These are phyloP conservation scores for Camarhynchus parvulus DNA, from an alignment of 2,113 vertebrate species.

Conservation along the genomic window DNA sequence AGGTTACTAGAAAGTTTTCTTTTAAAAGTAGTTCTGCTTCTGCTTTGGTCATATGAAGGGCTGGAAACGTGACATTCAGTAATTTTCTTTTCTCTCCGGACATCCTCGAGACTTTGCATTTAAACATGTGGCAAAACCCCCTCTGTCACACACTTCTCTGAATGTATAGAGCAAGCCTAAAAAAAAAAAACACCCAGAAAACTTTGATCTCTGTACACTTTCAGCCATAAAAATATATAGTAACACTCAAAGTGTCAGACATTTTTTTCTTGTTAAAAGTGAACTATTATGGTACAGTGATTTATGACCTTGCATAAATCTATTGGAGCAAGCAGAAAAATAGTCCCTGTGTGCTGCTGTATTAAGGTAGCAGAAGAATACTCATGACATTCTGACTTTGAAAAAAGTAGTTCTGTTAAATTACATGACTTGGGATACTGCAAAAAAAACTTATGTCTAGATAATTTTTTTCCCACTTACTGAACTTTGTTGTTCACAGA, in stretches of 20 bases:
- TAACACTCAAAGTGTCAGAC: conserved; percentile 74
- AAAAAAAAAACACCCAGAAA: not conserved
- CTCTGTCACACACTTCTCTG: conserved; percentile 72
- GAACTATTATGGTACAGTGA: conserved; percentile 58
- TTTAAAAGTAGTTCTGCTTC: conserved; percentile 60
- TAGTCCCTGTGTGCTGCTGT: not conserved
- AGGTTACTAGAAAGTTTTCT: conserved; percentile 70
- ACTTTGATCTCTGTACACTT: conserved; percentile 79
- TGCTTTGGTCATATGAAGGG: conserved; percentile 65
- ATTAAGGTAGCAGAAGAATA: conserved; percentile 32
- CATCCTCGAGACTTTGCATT: conserved; percentile 47
- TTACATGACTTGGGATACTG: not conserved
- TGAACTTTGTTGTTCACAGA: not conserved
- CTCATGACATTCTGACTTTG: not conserved
- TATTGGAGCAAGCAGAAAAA: conserved; percentile 30
- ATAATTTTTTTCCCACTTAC: not conserved
- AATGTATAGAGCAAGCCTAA: conserved; percentile 37
- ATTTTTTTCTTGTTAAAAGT: conserved; percentile 69
- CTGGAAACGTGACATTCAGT: conserved; percentile 69
- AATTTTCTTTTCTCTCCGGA: conserved; percentile 59
- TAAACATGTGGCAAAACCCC: conserved; percentile 73
- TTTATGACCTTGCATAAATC: conserved; percentile 62
- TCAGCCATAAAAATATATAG: conserved; percentile 78
- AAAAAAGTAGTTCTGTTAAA: not conserved
- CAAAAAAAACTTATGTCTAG: not conserved